Evolutionary conservation across 1,140 invertebrate species (phyloP).

Genomic region (Lordiphosa collinella): DNA sequence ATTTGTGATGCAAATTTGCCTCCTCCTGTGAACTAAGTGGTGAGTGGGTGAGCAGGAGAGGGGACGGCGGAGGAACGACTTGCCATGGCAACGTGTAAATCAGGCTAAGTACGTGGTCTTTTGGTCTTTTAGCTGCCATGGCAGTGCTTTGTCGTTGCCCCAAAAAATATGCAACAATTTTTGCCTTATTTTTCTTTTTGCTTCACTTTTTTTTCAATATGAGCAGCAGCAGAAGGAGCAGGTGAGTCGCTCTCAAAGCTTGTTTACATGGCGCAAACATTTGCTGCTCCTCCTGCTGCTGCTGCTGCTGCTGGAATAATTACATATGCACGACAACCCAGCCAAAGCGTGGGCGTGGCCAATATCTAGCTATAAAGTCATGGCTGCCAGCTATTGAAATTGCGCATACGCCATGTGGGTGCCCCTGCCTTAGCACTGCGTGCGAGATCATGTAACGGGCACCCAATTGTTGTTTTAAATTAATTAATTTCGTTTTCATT

Average conservation of each 20-base stretch:
- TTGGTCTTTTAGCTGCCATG: slow-evolving; percentile 69
- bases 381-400: slow-evolving; percentile 41
- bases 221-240: neutral
- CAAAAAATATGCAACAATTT: slow-evolving; percentile 72
- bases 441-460: slow-evolving; percentile 21
- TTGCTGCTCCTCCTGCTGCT: slow-evolving; percentile 67
- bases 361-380: slow-evolving; percentile 42
- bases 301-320: slow-evolving; percentile 64
- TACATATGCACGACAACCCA: slow-evolving; percentile 73
- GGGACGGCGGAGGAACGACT: neutral
- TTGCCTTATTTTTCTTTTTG: slow-evolving; percentile 23
- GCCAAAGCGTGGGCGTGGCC: slow-evolving; percentile 65
- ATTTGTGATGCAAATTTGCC: slow-evolving; percentile 74
- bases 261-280: slow-evolving; percentile 69
- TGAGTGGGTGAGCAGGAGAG: no score
- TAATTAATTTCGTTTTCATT: slow-evolving; percentile 74
- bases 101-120: slow-evolving; percentile 76
- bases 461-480: slow-evolving; percentile 71
- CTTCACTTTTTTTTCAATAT: neutral
- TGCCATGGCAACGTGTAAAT: slow-evolving; percentile 69
- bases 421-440: neutral
- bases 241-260: slow-evolving; percentile 55
- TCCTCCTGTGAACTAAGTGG: neutral
- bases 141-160: slow-evolving; percentile 24
- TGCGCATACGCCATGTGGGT: slow-evolving; percentile 45